Evolutionary conservation across 2,797 vertebrate genomes (phyloP).

Genomic region (Cyclura pinguis): DNA sequence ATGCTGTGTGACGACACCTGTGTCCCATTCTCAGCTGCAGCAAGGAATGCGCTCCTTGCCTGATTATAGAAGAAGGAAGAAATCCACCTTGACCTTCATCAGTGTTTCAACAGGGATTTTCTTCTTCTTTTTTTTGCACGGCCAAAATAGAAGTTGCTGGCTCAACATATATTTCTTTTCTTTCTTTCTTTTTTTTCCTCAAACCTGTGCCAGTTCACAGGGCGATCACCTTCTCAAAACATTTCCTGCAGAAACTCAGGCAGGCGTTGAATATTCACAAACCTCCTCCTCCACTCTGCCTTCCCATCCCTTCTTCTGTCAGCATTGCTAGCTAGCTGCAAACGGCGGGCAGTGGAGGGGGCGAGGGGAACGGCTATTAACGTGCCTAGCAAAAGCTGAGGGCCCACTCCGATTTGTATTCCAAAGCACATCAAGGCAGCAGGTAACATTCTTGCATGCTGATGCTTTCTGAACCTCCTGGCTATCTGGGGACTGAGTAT

Average conservation of each 20-base stretch:
- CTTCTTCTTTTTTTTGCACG: not conserved
- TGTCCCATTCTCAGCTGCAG: not conserved
- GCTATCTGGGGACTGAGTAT: not conserved
- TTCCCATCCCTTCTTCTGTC: not conserved
- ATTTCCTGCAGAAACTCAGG: conserved; percentile 2
- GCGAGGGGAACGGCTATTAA: not conserved
- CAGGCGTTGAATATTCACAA: conserved; percentile 41
- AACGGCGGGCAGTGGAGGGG: not conserved
- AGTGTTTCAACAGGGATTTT: conserved; percentile 22
- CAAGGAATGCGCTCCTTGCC: not conserved
- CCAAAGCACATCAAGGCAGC: conserved; percentile 27
- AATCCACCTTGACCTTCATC: conserved; percentile 38
- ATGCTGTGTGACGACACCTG: not conserved
- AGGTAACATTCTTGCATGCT: conserved; percentile 25
- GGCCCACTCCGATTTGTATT: conserved; percentile 37
- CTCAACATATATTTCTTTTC: conserved; percentile 9
- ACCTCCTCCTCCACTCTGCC: not conserved
- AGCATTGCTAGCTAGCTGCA: conserved; percentile 7
- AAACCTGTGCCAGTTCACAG: not conserved
- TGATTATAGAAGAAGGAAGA: not conserved
- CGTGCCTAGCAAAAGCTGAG: not conserved
- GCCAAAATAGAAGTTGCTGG: conserved; percentile 22
- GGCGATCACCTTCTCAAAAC: conserved; percentile 17
- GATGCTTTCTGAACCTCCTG: conserved; percentile 21
- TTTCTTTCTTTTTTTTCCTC: not conserved